Conservation (phyloP, 2,113 vertebrate genomes). For the Malurus elegans region DNA sequence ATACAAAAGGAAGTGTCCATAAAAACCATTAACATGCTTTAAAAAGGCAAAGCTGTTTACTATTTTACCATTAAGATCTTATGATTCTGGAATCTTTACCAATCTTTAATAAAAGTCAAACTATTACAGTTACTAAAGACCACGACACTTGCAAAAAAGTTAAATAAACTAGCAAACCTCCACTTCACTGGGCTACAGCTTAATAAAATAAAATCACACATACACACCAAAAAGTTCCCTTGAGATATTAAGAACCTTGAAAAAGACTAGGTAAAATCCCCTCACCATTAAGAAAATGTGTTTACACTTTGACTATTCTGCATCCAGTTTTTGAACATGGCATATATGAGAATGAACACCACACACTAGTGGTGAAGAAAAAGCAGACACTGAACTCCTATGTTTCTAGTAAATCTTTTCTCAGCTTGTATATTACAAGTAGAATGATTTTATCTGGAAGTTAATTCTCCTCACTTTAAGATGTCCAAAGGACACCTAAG, state of each 20-base stretch:
- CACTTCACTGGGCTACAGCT: constrained; percentile 47
- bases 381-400: constrained; percentile 7
- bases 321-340: constrained; percentile 46
- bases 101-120: constrained; percentile 35
- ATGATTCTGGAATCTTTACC: constrained; percentile 37
- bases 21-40: constrained; percentile 56
- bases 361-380: constrained; percentile 15
- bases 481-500: not conserved
- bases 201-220: constrained; percentile 27
- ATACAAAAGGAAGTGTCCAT: constrained; percentile 55
- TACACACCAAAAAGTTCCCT: constrained; percentile 13
- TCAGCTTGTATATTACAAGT: constrained; percentile 47
- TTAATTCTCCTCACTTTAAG: not conserved
- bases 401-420: constrained; percentile 31
- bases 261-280: constrained; percentile 53
- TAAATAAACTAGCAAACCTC: constrained; percentile 46
- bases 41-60: constrained; percentile 35
- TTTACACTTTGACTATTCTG: constrained; percentile 31
- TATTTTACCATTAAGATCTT: not conserved
- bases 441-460: not conserved
- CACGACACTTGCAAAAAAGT: constrained; percentile 29
- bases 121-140: constrained; percentile 48
- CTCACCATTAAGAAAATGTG: constrained; percentile 1
- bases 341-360: constrained; percentile 17
- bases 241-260: constrained; percentile 47